Percentiles rank a stretch among this genome's conserved stretches.
Conservation (phyloP, 2,113 vertebrate genomes). For the Amazona vittata region DNA sequence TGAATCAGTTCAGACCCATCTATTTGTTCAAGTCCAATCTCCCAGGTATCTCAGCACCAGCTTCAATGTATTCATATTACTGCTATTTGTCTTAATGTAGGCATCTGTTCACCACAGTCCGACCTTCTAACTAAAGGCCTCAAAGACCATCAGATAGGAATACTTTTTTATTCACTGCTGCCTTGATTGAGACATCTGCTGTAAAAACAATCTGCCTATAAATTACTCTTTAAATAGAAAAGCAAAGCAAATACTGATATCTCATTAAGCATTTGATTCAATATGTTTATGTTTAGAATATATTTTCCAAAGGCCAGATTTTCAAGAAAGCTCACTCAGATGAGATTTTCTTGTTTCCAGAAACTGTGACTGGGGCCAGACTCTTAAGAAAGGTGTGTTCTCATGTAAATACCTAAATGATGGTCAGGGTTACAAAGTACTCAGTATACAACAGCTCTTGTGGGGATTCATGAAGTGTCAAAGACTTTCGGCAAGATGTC, state of each 20-base stretch:
- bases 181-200: background rate
- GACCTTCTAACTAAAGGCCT: slow-evolving; percentile 18
- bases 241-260: background rate
- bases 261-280: background rate
- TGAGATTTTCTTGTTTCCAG: background rate
- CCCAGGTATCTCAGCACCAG: background rate
- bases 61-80: background rate
- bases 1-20: background rate
- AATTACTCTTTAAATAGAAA: background rate
- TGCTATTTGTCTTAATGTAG: background rate
- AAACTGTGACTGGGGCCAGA: background rate
- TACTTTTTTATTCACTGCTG: slow-evolving; percentile 1
- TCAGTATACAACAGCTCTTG: background rate
- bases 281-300: background rate
- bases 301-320: background rate
- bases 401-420: background rate
- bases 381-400: background rate
- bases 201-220: background rate
- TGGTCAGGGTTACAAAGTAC: background rate
- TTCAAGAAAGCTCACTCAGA: slow-evolving; percentile 10
- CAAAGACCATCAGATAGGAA: background rate
- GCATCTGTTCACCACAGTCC: background rate
- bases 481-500: background rate
- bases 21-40: background rate
- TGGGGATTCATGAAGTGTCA: background rate